These are phyloP conservation scores for Labeo calbasu DNA, from an alignment of 2,797 vertebrate genomes.

Conservation along the genomic window DNA sequence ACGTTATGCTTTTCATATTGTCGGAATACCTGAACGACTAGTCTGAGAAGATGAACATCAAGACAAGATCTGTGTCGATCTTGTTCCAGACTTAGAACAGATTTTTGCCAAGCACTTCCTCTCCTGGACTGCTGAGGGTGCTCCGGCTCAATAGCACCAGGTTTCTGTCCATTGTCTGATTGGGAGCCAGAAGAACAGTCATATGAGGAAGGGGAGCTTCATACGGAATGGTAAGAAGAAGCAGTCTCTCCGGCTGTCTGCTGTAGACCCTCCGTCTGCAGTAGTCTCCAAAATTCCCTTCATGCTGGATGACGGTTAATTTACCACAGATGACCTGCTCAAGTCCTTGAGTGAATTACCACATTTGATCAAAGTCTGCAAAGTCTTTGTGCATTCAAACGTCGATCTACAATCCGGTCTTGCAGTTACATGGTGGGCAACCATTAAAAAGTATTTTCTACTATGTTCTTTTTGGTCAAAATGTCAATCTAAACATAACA, in stretches of 20 bases:
- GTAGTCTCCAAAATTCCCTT: constrained; percentile 28
- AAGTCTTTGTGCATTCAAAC: constrained; percentile 38
- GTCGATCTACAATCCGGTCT: constrained; percentile 31
- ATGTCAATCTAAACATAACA: constrained; percentile 24
- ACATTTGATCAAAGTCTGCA: constrained; percentile 37
- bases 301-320: constrained; percentile 12
- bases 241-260: constrained; percentile 43
- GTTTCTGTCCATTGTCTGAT: constrained; percentile 61
- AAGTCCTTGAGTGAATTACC: constrained; percentile 36
- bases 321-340: constrained; percentile 24
- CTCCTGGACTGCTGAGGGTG: constrained; percentile 69
- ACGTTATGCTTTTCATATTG: constrained; percentile 65
- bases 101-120: constrained; percentile 55
- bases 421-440: constrained; percentile 33
- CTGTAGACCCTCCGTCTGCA: constrained; percentile 36
- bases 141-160: constrained; percentile 75
- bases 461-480: constrained; percentile 14
- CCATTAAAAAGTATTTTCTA: constrained; percentile 3
- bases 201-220: constrained; percentile 45
- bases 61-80: constrained; percentile 42
- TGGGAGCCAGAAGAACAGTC: constrained; percentile 62
- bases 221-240: constrained; percentile 48
- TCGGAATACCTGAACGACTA: constrained; percentile 74
- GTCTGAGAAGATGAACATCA: constrained; percentile 49
- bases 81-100: constrained; percentile 52